Percentiles rank a stretch among this genome's conserved stretches.
These are phyloP conservation scores for Mimas tiliae DNA, from an alignment of 2,888 invertebrate genomes.

Conservation along the genomic window DNA sequence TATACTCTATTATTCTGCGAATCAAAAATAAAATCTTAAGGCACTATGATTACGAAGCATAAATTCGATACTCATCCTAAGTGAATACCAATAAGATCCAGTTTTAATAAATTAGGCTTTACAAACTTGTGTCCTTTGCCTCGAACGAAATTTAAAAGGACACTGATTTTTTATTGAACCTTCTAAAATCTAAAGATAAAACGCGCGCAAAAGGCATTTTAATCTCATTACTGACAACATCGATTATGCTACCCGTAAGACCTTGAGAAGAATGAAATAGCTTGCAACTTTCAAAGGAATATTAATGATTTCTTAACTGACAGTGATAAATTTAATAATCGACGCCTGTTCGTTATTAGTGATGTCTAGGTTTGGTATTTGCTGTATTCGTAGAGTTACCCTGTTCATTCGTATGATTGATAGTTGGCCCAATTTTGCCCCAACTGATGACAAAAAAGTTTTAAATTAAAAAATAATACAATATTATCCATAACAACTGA, in stretches of 20 bases:
- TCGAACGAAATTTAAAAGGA: neutral
- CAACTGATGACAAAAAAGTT: too few relatives aligned
- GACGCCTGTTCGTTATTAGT: neutral
- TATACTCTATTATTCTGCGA: too few relatives aligned
- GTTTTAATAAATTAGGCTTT: neutral
- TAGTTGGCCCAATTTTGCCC: too few relatives aligned
- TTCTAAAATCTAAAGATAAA: too few relatives aligned
- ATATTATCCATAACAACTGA: too few relatives aligned
- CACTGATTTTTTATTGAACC: neutral
- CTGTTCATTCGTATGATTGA: neutral
- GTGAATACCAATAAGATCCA: neutral
- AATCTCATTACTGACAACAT: slow-evolving; percentile 12
- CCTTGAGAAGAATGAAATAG: slow-evolving; percentile 24
- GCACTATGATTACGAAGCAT: neutral
- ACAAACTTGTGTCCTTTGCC: neutral
- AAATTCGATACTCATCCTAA: too few relatives aligned
- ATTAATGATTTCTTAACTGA: slow-evolving; percentile 23
- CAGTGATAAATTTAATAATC: slow-evolving; percentile 17
- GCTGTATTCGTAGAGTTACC: neutral
- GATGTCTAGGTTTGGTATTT: neutral
- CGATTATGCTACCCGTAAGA: neutral
- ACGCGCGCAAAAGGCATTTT: slow-evolving; percentile 8
- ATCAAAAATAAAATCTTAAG: too few relatives aligned
- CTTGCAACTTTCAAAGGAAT: slow-evolving; percentile 24
- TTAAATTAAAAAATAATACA: too few relatives aligned